Conservation (phyloP, 2,113 vertebrate genomes). For the Harpagus bidentatus region DNA sequence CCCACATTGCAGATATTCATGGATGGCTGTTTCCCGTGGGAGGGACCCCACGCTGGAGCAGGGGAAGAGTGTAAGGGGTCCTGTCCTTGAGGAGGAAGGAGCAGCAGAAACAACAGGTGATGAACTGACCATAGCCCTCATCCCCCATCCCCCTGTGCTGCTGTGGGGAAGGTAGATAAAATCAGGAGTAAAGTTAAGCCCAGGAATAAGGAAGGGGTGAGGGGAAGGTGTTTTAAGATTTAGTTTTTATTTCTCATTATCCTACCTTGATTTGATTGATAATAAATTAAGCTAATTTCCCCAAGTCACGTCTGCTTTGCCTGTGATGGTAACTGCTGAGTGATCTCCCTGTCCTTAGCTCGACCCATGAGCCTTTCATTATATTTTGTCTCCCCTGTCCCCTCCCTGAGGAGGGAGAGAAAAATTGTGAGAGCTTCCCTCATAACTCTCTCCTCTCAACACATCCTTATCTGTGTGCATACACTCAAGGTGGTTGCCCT, state of each 20-base stretch:
- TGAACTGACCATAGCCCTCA: not conserved
- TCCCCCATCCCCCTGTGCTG: rapidly evolving
- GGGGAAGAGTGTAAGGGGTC: not conserved
- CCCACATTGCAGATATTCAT: not conserved
- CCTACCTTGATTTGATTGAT: not conserved
- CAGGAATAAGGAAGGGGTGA: not conserved
- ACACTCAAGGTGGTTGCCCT: not conserved
- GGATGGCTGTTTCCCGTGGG: too few species aligned
- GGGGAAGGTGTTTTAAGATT: not conserved
- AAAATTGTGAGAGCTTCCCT: not conserved
- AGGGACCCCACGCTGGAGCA: not conserved
- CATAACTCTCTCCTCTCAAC: not conserved
- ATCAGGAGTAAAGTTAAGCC: not conserved
- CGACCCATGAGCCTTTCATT: not conserved
- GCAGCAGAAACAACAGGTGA: not conserved
- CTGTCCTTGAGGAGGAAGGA: not conserved
- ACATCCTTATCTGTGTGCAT: not conserved
- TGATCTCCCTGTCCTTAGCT: not conserved
- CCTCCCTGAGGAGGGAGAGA: not conserved
- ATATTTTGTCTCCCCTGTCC: not conserved
- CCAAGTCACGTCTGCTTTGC: not conserved
- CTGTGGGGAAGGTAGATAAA: not conserved
- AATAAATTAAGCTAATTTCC: not conserved
- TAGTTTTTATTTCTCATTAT: not conserved
- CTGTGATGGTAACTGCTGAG: not conserved